Evolutionary conservation across 2,113 vertebrate genomes (phyloP).

Genomic region (Toxotes jaculatrix): DNA sequence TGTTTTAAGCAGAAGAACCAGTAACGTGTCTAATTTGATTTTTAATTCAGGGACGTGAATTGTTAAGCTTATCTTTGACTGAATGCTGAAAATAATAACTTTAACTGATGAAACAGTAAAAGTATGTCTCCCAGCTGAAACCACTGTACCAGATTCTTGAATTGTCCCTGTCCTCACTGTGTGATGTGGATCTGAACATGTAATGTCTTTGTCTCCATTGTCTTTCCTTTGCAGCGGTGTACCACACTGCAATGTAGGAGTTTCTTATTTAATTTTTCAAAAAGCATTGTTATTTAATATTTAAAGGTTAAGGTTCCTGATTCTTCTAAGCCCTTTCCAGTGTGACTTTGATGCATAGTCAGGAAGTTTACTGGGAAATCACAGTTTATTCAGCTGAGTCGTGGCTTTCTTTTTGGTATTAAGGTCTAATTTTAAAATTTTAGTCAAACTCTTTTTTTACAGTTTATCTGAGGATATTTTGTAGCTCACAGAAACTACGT

Average conservation of each 20-base stretch:
- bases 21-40: not conserved
- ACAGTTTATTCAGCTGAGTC: conserved; percentile 40
- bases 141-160: not conserved
- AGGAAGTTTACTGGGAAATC: conserved; percentile 41
- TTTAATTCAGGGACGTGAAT: not conserved
- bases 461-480: conserved; percentile 41
- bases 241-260: not conserved
- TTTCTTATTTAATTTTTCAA: conserved; percentile 8
- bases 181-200: not conserved
- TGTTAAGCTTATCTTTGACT: too few species aligned
- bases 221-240: not conserved
- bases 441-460: conserved; percentile 13
- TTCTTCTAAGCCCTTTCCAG: not conserved
- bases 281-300: not conserved
- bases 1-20: too few species aligned
- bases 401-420: conserved; percentile 31
- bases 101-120: too few species aligned
- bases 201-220: not conserved
- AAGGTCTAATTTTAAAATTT: conserved; percentile 43
- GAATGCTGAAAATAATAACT: too few species aligned
- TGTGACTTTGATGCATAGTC: conserved; percentile 19
- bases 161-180: not conserved
- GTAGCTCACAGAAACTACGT: conserved; percentile 20
- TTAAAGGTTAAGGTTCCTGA: not conserved
- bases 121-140: too few species aligned